Conservation (phyloP, 2,888 invertebrate genomes). For the Sturmia bella region DNA sequence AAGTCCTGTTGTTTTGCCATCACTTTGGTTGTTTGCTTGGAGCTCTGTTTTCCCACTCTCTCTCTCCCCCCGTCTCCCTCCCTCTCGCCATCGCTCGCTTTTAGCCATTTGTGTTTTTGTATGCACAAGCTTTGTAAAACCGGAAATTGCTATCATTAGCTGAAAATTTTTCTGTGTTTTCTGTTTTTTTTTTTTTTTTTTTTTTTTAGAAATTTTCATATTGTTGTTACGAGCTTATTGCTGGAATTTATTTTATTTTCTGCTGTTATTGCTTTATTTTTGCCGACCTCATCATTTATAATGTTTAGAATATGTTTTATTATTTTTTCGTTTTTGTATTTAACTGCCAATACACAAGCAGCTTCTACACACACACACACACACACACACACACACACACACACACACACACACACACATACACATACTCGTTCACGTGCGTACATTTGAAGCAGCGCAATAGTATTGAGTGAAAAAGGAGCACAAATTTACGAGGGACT, state of each 20-base stretch:
- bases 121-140: constrained; percentile 49
- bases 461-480: too few species aligned
- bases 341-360: constrained; percentile 31
- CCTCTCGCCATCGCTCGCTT: too few species aligned
- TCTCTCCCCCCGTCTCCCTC: neutral
- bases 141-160: constrained; percentile 68
- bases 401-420: too few species aligned
- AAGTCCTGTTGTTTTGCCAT: constrained; percentile 43
- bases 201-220: constrained; percentile 37
- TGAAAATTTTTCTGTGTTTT: constrained; percentile 40
- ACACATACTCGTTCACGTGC: too few species aligned
- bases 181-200: constrained; percentile 1
- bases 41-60: constrained; percentile 3
- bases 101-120: constrained; percentile 30
- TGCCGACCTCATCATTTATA: constrained; percentile 58
- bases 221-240: constrained; percentile 38
- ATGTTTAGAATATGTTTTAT: constrained; percentile 56
- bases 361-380: too few species aligned
- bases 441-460: too few species aligned
- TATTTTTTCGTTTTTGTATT: constrained; percentile 22
- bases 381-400: too few species aligned
- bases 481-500: too few species aligned
- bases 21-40: constrained; percentile 8
- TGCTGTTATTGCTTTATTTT: constrained; percentile 37
- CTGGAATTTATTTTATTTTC: constrained; percentile 36